These are phyloP conservation scores for Laticauda laticaudata DNA, from an alignment of 2,113 vertebrate species.

Conservation along the genomic window DNA sequence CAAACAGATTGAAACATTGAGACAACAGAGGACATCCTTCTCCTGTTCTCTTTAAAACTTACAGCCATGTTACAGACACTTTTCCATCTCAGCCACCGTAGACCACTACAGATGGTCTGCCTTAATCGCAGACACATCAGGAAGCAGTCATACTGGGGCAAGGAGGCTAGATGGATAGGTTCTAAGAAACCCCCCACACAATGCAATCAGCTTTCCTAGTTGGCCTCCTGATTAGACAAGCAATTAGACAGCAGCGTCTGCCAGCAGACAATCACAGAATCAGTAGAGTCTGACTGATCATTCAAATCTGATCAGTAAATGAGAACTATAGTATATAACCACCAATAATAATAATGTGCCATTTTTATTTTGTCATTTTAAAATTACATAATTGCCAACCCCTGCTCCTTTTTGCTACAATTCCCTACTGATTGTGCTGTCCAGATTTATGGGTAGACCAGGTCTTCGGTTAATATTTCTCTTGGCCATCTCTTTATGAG, in stretches of 20 bases:
- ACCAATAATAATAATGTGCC: neutral
- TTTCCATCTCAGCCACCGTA: neutral
- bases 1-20: neutral
- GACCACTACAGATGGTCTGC: neutral
- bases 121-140: neutral
- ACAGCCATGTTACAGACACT: neutral
- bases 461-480: neutral
- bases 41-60: neutral
- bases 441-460: neutral
- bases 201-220: neutral
- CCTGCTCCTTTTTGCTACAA: neutral
- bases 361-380: neutral
- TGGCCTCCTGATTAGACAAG: neutral
- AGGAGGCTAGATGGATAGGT: neutral
- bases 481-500: neutral
- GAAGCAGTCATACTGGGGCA: neutral
- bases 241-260: neutral
- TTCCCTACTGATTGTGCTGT: neutral
- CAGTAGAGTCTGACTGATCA: neutral
- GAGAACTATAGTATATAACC: neutral
- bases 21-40: neutral
- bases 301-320: neutral
- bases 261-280: neutral
- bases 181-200: neutral
- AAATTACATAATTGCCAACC: neutral